A percentile compares a stretch with the other conserved stretches of the same genome.
Evolutionary conservation across 2,888 invertebrate genomes (phyloP).

Genomic region (Periphyllus acericola): DNA sequence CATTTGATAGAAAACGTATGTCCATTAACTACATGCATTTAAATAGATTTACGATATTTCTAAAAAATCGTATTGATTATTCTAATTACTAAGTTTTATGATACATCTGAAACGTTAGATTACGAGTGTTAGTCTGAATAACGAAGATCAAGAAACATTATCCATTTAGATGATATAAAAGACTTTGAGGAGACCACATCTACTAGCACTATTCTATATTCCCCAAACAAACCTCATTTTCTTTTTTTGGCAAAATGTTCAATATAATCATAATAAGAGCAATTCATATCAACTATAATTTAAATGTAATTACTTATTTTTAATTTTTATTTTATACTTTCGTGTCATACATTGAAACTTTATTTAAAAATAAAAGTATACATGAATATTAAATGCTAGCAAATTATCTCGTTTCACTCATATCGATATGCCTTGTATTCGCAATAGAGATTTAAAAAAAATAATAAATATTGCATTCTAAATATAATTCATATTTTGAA

Average conservation of each 20-base stretch:
- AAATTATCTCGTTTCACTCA: too few species aligned
- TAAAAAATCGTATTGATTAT: neutral
- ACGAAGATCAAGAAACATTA: neutral
- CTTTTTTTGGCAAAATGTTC: too few species aligned
- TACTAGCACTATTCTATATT: neutral
- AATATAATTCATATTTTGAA: too few species aligned
- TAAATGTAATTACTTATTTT: too few species aligned
- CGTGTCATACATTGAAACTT: too few species aligned
- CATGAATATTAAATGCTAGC: too few species aligned
- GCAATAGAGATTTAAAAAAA: too few species aligned
- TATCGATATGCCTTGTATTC: too few species aligned
- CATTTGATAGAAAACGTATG: neutral
- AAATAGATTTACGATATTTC: neutral
- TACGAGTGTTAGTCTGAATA: neutral
- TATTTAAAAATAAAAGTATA: too few species aligned
- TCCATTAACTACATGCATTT: neutral
- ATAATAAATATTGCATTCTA: too few species aligned
- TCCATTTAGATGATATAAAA: constrained; percentile 10
- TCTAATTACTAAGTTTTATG: neutral
- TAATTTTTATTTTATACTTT: too few species aligned
- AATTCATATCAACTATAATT: neutral
- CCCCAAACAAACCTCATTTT: neutral
- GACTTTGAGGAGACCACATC: neutral
- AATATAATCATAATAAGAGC: too few species aligned
- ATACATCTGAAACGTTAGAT: neutral